These are phyloP conservation scores for Philopotamus ludificatus DNA, from an alignment of 1,140 invertebrate genomes.

Conservation along the genomic window DNA sequence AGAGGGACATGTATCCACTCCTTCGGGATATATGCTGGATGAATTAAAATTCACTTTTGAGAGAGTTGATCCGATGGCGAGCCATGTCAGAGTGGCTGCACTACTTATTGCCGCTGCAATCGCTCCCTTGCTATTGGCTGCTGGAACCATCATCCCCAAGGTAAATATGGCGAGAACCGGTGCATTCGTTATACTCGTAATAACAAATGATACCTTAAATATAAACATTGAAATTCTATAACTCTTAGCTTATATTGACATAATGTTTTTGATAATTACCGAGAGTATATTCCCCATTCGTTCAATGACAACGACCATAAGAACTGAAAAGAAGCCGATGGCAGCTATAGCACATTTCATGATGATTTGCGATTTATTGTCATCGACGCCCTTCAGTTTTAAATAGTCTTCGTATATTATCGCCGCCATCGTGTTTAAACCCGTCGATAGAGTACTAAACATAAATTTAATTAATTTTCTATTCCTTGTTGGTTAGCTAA, in stretches of 20 bases:
- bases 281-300: constrained; percentile 63
- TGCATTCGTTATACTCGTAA: constrained; percentile 56
- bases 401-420: constrained; percentile 76
- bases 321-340: constrained; percentile 60
- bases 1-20: constrained; percentile 12
- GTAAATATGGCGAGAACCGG: constrained; percentile 76
- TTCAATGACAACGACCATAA: constrained; percentile 63
- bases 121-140: constrained; percentile 65
- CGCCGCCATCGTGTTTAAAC: constrained; percentile 72
- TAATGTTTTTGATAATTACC: constrained; percentile 49
- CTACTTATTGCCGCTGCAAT: constrained; percentile 54
- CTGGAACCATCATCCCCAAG: constrained; percentile 74
- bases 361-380: constrained; percentile 58
- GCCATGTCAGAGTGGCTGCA: constrained; percentile 71
- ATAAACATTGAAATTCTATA: background rate
- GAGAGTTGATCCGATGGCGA: constrained; percentile 45
- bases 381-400: constrained; percentile 57
- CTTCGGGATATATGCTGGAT: constrained; percentile 21
- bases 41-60: constrained; percentile 11
- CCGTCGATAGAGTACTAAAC: constrained; percentile 69
- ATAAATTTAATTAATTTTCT: constrained; percentile 1
- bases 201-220: constrained; percentile 28
- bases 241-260: background rate
- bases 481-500: background rate
- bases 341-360: constrained; percentile 64